Evolutionary conservation across 2,888 invertebrate genomes (phyloP).

Genomic region (Stenotaenia linearis): DNA sequence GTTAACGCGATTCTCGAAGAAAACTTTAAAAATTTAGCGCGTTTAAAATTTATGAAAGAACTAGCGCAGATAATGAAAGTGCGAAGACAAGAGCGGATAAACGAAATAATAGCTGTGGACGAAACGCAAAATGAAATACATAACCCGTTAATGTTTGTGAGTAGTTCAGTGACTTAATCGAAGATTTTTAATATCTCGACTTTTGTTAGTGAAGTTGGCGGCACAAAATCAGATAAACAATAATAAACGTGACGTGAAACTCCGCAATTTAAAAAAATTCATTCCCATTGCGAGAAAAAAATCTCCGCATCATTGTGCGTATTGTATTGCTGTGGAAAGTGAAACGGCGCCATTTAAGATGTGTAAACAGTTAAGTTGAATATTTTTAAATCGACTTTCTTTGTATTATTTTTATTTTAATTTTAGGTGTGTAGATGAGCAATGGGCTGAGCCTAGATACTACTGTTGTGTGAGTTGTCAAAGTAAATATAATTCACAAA

Average conservation of each 20-base stretch:
- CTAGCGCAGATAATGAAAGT: neutral
- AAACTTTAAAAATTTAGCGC: neutral
- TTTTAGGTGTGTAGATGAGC: neutral
- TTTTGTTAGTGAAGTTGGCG: neutral
- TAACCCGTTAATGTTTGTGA: neutral
- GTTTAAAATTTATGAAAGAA: neutral
- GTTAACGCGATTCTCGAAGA: neutral
- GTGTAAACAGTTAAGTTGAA: neutral
- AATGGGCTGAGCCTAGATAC: neutral
- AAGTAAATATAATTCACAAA: too few species aligned
- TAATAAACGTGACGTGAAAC: neutral
- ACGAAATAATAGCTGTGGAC: neutral
- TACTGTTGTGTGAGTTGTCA: neutral
- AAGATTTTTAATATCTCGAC: too few species aligned
- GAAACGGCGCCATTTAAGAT: neutral
- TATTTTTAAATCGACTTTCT: neutral
- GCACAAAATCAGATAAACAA: neutral
- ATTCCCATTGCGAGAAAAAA: neutral
- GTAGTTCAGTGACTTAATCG: too few species aligned
- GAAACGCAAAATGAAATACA: neutral
- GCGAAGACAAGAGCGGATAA: neutral
- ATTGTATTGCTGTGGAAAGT: neutral
- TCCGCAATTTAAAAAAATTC: neutral
- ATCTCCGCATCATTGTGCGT: neutral
- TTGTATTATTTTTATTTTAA: neutral